phyloP scores from a whole-genome alignment of 1,140 invertebrate genomes.

The Grapholita molesta region DNA sequence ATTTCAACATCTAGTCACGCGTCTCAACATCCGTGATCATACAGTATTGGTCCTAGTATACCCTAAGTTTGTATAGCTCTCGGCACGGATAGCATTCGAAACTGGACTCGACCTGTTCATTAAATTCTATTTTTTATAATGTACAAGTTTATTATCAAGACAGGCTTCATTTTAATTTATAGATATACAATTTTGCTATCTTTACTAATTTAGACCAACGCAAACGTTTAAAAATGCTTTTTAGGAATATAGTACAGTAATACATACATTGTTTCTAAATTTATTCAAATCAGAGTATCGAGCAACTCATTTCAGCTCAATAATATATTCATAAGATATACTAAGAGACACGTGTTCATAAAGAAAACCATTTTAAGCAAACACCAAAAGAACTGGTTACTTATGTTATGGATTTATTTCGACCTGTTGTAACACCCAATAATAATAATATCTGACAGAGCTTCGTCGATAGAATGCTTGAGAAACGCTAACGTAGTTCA shows the following conservation, averaged over 20 bases:
- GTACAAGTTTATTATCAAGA: constrained; percentile 8
- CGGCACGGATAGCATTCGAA: background rate
- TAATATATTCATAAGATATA: background rate
- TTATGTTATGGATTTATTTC: background rate
- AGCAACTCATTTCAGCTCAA: background rate
- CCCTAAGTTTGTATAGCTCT: background rate
- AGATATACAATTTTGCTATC: constrained; percentile 4
- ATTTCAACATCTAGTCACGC: background rate
- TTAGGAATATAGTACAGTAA: background rate
- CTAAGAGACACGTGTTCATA: background rate
- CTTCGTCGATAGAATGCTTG: background rate
- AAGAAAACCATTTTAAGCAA: background rate
- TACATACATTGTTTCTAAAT: background rate
- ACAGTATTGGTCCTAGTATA: background rate
- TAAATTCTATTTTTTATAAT: background rate
- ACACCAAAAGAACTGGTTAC: no score
- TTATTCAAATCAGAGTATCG: background rate
- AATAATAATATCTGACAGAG: no score
- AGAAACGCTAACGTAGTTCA: background rate
- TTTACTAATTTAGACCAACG: constrained; percentile 1
- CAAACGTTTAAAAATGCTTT: background rate
- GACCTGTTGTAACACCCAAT: no score
- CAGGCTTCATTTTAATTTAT: background rate
- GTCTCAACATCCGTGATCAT: background rate
- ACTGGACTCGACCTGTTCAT: background rate